These are phyloP conservation scores for Enteromius fasciolatus DNA, from an alignment of 2,797 vertebrate species.

Conservation along the genomic window DNA sequence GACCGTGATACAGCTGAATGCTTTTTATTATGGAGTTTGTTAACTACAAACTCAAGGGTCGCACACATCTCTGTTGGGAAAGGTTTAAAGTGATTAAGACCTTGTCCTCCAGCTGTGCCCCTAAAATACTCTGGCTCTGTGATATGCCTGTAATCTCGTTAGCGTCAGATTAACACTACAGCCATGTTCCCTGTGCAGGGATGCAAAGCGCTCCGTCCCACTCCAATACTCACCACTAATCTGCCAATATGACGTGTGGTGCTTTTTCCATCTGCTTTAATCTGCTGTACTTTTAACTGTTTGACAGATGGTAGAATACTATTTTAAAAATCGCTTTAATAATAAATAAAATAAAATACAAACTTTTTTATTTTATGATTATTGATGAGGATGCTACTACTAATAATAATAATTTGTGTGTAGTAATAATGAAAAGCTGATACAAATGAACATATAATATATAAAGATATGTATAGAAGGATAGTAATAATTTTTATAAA, in stretches of 20 bases:
- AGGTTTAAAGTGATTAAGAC: conserved; percentile 31
- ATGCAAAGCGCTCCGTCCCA: neutral
- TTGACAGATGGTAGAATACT: neutral
- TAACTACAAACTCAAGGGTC: neutral
- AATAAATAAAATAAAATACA: too few species aligned
- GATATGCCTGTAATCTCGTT: conserved; percentile 45
- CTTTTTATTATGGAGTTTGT: conserved; percentile 17
- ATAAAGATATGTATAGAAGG: neutral
- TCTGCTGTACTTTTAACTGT: neutral
- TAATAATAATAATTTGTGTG: too few species aligned
- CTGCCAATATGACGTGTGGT: neutral
- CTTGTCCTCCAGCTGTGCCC: conserved; percentile 27
- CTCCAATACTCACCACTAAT: neutral
- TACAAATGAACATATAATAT: neutral
- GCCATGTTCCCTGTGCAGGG: conserved; percentile 11
- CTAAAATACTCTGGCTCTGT: conserved; percentile 33
- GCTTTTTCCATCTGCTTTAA: neutral
- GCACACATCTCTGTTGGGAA: conserved; percentile 2
- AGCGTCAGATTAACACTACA: conserved; percentile 35
- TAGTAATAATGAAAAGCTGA: neutral
- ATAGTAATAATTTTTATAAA: too few species aligned
- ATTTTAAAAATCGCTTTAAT: neutral
- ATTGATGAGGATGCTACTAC: too few species aligned
- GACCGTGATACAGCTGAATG: neutral
- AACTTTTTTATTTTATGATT: too few species aligned